These are phyloP conservation scores for Ashinkailepas kermadecensis DNA, from an alignment of 2,888 invertebrate genomes.

Conservation along the genomic window DNA sequence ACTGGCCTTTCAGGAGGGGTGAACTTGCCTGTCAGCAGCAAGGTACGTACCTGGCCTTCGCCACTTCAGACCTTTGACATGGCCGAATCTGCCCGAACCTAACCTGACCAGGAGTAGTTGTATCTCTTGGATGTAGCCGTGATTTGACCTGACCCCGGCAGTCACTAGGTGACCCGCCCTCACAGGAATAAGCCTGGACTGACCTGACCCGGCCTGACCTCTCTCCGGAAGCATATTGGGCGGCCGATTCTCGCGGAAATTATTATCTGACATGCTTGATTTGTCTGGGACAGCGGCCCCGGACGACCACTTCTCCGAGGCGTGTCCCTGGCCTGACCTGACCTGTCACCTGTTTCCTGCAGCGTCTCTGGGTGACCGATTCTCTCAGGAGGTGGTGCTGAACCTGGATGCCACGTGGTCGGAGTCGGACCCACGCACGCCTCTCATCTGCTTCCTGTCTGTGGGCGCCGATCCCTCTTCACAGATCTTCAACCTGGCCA, in stretches of 20 bases:
- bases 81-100: no score
- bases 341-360: neutral
- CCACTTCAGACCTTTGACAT: no score
- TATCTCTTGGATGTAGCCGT: neutral
- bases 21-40: no score
- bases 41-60: no score
- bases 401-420: conserved; percentile 83
- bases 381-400: conserved; percentile 83
- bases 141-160: neutral
- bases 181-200: neutral
- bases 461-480: conserved; percentile 96
- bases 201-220: neutral
- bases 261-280: no score
- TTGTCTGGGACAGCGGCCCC: neutral
- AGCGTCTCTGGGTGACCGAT: conserved; percentile 75
- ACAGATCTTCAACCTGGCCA: conserved; percentile 78
- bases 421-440: conserved; percentile 80
- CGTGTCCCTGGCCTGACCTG: neutral
- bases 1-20: no score
- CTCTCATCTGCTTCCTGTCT: conserved; percentile 84
- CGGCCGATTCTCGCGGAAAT: no score
- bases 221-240: neutral
- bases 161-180: neutral
- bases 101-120: no score
- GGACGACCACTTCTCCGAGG: neutral